phyloP scores from a whole-genome alignment of 2,113 vertebrate species.

The Gymnogyps californianus region DNA sequence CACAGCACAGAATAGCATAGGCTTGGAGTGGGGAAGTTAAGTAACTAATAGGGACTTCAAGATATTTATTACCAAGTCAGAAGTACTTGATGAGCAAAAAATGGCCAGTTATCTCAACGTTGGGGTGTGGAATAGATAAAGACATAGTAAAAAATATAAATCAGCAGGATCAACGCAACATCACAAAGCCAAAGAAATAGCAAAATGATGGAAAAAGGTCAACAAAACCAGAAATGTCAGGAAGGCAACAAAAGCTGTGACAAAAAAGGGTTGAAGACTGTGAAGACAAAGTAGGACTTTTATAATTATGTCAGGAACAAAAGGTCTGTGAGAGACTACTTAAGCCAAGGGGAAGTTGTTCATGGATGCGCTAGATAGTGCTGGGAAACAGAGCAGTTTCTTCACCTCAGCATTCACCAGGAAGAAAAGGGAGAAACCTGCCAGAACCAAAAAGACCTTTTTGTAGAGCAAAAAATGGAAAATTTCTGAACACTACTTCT shows the following conservation, averaged over 20 bases:
- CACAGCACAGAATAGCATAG: not conserved
- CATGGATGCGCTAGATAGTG: not conserved
- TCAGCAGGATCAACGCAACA: not conserved
- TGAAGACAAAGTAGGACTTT: not conserved
- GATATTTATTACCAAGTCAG: not conserved
- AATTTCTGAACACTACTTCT: not conserved
- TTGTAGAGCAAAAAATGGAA: not conserved
- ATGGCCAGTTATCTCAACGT: not conserved
- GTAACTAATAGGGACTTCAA: not conserved
- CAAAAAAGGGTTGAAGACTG: not conserved
- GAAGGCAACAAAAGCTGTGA: not conserved
- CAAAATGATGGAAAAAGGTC: not conserved
- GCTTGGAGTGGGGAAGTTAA: not conserved
- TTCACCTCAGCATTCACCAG: not conserved
- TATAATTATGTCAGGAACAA: conserved; percentile 16
- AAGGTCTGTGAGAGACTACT: conserved; percentile 21
- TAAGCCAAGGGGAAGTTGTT: conserved; percentile 24
- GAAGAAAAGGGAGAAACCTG: not conserved
- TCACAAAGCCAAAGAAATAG: not conserved
- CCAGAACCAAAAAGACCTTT: not conserved
- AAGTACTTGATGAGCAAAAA: not conserved
- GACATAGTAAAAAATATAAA: not conserved
- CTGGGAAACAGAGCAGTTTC: conserved; percentile 1
- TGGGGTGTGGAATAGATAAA: not conserved
- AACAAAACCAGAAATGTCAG: not conserved